phyloP scores from a whole-genome alignment of 2,888 invertebrate genomes.

The Pollenia griseotomentosa region DNA sequence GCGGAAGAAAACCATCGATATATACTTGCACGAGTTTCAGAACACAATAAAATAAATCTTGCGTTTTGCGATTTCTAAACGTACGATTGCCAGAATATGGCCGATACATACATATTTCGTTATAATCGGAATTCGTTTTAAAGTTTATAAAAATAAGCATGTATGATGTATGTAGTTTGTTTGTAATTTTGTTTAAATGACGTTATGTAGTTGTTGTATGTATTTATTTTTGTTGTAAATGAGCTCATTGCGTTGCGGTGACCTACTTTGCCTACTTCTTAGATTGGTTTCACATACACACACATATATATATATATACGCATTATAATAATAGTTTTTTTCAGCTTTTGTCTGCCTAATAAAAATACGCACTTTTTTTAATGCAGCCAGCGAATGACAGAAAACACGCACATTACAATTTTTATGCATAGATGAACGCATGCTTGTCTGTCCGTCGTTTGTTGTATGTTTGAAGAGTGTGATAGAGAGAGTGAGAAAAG shows the following conservation, averaged over 20 bases:
- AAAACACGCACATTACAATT: conserved; percentile 48
- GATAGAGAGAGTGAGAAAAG: neutral
- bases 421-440: conserved; percentile 50
- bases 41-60: no score
- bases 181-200: conserved; percentile 55
- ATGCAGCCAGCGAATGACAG: conserved; percentile 44
- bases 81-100: no score
- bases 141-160: no score
- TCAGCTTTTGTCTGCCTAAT: conserved; percentile 31
- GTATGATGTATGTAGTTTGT: neutral
- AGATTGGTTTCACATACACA: conserved; percentile 56
- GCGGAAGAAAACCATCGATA: no score
- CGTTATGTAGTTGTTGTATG: conserved; percentile 47
- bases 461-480: neutral
- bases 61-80: no score
- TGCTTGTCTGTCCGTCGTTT: neutral
- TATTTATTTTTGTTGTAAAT: conserved; percentile 52
- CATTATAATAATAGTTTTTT: conserved; percentile 53
- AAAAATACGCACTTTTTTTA: conserved; percentile 55
- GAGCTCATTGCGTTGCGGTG: conserved; percentile 72
- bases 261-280: conserved; percentile 63
- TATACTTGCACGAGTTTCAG: no score
- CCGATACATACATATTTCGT: no score
- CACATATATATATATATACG: no score
- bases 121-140: no score